These are phyloP conservation scores for Euschistus heros DNA, from an alignment of 1,140 invertebrate species.

Conservation along the genomic window DNA sequence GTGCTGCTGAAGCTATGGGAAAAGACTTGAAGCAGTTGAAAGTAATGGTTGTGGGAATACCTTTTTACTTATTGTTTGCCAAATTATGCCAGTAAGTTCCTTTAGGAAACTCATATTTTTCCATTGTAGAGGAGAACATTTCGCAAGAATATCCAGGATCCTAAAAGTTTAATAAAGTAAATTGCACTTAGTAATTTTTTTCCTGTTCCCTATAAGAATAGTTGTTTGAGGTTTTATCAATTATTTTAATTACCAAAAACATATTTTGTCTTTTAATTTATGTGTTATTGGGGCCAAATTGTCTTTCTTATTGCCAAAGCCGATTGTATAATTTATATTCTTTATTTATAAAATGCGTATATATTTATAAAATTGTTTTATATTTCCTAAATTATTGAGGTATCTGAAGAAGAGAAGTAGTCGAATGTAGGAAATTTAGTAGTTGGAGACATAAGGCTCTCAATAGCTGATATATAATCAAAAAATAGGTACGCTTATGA, in stretches of 20 bases:
- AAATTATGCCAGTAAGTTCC: conserved; percentile 53
- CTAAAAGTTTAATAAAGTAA: conserved; percentile 36
- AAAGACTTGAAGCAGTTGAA: no score
- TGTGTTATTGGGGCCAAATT: not conserved
- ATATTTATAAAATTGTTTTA: no score
- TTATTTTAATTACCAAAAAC: not conserved
- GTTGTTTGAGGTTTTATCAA: not conserved
- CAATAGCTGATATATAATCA: no score
- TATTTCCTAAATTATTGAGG: no score
- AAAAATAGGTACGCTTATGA: no score
- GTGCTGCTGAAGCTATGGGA: no score
- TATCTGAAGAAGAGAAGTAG: no score
- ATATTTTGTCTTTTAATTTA: not conserved
- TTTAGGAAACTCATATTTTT: conserved; percentile 59
- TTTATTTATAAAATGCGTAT: not conserved
- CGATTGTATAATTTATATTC: not conserved
- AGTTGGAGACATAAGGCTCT: no score
- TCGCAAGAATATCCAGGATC: conserved; percentile 67
- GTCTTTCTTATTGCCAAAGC: not conserved
- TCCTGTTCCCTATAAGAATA: not conserved
- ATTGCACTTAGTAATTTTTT: not conserved
- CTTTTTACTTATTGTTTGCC: no score
- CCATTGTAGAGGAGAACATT: conserved; percentile 53
- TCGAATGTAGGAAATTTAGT: no score
- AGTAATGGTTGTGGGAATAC: no score